Conservation (phyloP, 2,888 invertebrate genomes). For the Rhingia rostrata region DNA sequence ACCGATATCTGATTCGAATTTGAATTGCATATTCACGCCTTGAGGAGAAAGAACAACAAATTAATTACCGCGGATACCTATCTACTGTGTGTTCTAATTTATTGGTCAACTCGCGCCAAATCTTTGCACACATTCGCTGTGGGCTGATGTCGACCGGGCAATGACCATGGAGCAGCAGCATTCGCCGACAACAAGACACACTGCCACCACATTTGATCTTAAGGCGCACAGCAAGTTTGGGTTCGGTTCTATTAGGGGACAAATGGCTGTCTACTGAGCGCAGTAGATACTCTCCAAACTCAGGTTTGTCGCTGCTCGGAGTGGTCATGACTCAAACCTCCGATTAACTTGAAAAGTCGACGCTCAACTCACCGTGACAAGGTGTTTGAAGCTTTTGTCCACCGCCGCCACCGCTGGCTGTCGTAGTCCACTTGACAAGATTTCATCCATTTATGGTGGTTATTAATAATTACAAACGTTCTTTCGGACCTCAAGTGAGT, state of each 20-base stretch:
- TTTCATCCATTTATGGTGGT: constrained; percentile 62
- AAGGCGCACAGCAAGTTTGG: constrained; percentile 44
- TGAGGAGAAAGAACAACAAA: constrained; percentile 68
- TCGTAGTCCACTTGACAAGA: constrained; percentile 34
- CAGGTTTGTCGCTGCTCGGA: constrained; percentile 13
- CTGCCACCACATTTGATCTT: constrained; percentile 42
- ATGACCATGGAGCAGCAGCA: constrained; percentile 64
- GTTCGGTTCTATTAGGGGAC: constrained; percentile 54
- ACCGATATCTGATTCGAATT: constrained; percentile 60
- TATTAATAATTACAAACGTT: constrained; percentile 43
- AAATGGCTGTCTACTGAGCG: constrained; percentile 54
- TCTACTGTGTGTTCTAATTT: constrained; percentile 72
- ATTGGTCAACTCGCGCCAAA: constrained; percentile 70
- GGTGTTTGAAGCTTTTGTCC: constrained; percentile 33
- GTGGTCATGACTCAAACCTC: constrained; percentile 70
- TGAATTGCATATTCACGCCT: constrained; percentile 67
- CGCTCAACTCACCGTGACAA: constrained; percentile 33
- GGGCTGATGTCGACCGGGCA: constrained; percentile 57
- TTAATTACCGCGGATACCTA: constrained; percentile 71
- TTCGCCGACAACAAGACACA: constrained; percentile 55
- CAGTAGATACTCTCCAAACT: background rate
- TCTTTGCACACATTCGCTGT: constrained; percentile 47
- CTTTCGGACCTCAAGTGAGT: constrained; percentile 57
- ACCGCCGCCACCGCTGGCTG: constrained; percentile 34
- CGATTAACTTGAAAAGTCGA: constrained; percentile 59